phyloP scores from a whole-genome alignment of 2,797 vertebrate species.

The Denticeps clupeoides region DNA sequence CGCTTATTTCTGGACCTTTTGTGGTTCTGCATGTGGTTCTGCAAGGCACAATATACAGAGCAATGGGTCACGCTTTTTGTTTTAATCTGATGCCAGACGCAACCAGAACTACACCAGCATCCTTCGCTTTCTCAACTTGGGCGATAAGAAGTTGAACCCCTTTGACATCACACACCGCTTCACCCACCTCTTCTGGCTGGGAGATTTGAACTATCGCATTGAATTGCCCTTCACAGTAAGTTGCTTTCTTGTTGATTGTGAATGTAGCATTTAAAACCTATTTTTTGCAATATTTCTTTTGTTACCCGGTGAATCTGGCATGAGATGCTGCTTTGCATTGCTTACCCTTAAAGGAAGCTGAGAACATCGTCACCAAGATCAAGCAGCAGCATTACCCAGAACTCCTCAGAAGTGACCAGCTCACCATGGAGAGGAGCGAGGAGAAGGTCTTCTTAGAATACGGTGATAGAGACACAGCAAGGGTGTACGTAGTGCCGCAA shows the following conservation, averaged over 20 bases:
- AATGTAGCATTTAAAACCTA: too few relatives aligned
- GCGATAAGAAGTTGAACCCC: conserved; percentile 86
- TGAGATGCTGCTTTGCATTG: conserved; percentile 27
- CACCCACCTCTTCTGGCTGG: conserved; percentile 96
- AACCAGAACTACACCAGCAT: conserved; percentile 94
- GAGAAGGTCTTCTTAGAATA: conserved; percentile 86
- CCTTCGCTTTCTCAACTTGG: conserved; percentile 83
- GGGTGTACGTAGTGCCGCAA: not conserved
- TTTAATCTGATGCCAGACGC: conserved; percentile 73
- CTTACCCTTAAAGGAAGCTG: conserved; percentile 94
- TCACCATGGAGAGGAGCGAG: conserved; percentile 72
- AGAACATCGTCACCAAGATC: conserved; percentile 87
- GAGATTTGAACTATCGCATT: conserved; percentile 90
- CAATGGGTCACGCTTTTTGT: too few relatives aligned
- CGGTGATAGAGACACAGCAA: too few relatives aligned
- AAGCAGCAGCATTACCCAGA: conserved; percentile 87
- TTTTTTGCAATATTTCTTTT: too few relatives aligned
- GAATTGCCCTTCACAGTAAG: conserved; percentile 72
- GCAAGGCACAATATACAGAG: too few relatives aligned
- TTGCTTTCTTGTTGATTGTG: not conserved
- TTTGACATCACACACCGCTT: conserved; percentile 93
- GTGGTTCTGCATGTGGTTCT: too few relatives aligned
- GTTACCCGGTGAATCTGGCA: too few relatives aligned
- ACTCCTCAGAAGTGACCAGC: conserved; percentile 80
- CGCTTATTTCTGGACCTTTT: too few relatives aligned